Evolutionary conservation across 2,113 vertebrate genomes (phyloP).

Genomic region (Pelodiscus sinensis): DNA sequence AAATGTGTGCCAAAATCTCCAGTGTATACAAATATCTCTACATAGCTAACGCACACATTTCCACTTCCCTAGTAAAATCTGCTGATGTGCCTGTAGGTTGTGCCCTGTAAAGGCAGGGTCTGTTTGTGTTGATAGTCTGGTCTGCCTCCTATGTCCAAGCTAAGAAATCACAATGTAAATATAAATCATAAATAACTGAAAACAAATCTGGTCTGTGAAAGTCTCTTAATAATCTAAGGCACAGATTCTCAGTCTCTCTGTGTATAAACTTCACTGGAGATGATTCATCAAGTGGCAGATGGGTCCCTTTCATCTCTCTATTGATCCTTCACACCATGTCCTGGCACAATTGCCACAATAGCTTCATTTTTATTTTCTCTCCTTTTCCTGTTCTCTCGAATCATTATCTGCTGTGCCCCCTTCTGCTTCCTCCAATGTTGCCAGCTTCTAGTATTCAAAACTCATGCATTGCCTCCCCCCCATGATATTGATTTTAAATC

Average conservation of each 20-base stretch:
- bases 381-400: not conserved
- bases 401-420: not conserved
- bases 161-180: rapidly evolving
- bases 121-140: constrained; percentile 29
- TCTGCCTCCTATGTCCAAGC: constrained; percentile 44
- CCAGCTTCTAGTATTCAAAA: not conserved
- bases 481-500: not conserved
- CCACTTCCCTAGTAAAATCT: not conserved
- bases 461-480: not conserved
- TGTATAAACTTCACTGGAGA: not conserved
- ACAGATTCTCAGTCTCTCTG: not conserved
- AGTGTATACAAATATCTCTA: not conserved
- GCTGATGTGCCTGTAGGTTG: rapidly evolving
- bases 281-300: not conserved
- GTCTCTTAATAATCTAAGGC: not conserved
- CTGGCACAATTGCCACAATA: not conserved
- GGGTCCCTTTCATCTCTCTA: not conserved
- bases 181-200: not conserved
- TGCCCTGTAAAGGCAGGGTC: not conserved
- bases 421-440: not conserved
- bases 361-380: not conserved
- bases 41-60: not conserved
- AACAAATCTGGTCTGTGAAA: not conserved
- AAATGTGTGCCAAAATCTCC: not conserved
- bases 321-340: not conserved